These are phyloP conservation scores for Drosophila seguyi DNA, from an alignment of 1,140 invertebrate species.

Conservation along the genomic window DNA sequence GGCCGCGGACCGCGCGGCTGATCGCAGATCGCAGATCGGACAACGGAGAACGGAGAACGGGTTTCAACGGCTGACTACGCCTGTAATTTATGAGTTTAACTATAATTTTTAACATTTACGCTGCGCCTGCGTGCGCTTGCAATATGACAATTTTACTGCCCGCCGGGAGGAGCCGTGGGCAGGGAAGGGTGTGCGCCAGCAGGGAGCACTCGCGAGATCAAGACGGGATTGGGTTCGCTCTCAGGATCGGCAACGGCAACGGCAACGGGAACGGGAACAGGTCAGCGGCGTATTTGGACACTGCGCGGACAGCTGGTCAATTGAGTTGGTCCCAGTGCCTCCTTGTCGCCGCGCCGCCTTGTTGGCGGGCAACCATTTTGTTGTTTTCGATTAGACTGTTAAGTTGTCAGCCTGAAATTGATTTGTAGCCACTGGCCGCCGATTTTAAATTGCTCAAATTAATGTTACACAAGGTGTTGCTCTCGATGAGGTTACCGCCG, in stretches of 20 bases:
- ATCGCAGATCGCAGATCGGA: conserved; percentile 24
- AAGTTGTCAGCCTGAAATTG: conserved; percentile 83
- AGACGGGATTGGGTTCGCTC: conserved; percentile 1
- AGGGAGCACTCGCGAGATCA: conserved; percentile 9
- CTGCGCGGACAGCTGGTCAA: conserved; percentile 77
- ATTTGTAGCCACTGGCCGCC: conserved; percentile 73
- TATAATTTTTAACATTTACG: conserved; percentile 84
- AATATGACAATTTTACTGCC: conserved; percentile 75
- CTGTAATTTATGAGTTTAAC: conserved; percentile 81
- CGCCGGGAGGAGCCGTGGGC: conserved; percentile 7
- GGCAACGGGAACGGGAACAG: background rate
- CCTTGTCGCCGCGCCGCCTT: conserved; percentile 13
- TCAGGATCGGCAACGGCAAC: background rate
- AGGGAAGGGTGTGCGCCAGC: conserved; percentile 24
- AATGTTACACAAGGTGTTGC: conserved; percentile 65
- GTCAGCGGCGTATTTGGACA: conserved; percentile 69
- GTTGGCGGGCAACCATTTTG: conserved; percentile 76
- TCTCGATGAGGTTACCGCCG: conserved; percentile 48
- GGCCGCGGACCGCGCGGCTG: background rate
- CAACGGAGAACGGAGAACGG: conserved; percentile 38
- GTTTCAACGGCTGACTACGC: conserved; percentile 75
- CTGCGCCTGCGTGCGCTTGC: conserved; percentile 83
- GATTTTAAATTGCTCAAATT: conserved; percentile 62
- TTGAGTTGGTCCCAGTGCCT: conserved; percentile 64
- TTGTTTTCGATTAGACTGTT: conserved; percentile 84